Evolutionary conservation across 1,140 invertebrate species (phyloP).

Genomic region (Agrilus planipennis): DNA sequence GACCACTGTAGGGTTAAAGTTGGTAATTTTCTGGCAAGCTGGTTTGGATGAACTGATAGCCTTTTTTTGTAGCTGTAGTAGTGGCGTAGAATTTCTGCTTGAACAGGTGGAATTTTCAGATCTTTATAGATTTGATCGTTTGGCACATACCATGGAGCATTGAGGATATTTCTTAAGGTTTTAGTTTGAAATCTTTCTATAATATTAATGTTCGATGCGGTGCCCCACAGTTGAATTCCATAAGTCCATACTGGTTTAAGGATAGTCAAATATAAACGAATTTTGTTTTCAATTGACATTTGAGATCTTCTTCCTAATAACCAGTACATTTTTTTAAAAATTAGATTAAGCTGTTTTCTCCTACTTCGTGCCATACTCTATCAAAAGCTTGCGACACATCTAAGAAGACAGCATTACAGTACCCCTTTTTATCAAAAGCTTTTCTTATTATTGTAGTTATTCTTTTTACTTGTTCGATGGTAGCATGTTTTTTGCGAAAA

Average conservation of each 20-base stretch:
- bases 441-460: too few species aligned
- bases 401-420: too few species aligned
- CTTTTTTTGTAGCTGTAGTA: not conserved
- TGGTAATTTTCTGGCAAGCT: too few species aligned
- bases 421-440: too few species aligned
- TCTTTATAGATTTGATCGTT: not conserved
- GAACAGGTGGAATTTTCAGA: not conserved
- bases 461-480: too few species aligned
- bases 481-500: too few species aligned
- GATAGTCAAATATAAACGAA: slow-evolving; percentile 8
- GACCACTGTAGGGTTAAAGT: too few species aligned
- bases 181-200: slow-evolving; percentile 9
- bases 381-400: too few species aligned
- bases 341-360: slow-evolving; percentile 5
- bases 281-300: slow-evolving; percentile 1
- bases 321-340: slow-evolving; percentile 4
- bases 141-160: slow-evolving; percentile 2
- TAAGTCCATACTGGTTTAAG: slow-evolving; percentile 2
- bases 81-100: not conserved
- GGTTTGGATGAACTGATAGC: not conserved
- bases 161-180: slow-evolving; percentile 11
- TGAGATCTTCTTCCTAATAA: slow-evolving; percentile 2
- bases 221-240: slow-evolving; percentile 3
- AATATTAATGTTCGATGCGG: not conserved
- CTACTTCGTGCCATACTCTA: too few species aligned